phyloP scores from a whole-genome alignment of 1,140 invertebrate species.

The Bathynomus jamesi region DNA sequence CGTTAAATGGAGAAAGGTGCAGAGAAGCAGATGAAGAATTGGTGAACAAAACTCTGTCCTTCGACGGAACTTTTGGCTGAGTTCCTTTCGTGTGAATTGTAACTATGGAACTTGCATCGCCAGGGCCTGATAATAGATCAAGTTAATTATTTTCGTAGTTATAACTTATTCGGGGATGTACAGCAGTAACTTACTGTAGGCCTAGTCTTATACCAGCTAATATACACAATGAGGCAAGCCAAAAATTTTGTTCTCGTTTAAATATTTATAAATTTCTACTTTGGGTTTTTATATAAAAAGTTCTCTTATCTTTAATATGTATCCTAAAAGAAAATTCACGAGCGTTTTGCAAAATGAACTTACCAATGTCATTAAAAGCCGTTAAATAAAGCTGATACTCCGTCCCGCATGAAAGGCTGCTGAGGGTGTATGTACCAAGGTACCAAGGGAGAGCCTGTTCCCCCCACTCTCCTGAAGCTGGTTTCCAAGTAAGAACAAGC shows the following conservation, averaged over 20 bases:
- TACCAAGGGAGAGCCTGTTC: conserved; percentile 46
- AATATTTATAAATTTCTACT: too few species aligned
- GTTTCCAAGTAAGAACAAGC: conserved; percentile 39
- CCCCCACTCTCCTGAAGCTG: conserved; percentile 52
- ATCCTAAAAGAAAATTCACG: too few species aligned
- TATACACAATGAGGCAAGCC: too few species aligned
- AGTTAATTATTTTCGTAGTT: too few species aligned
- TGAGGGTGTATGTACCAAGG: conserved; percentile 27
- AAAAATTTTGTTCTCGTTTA: too few species aligned
- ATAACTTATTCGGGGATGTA: too few species aligned
- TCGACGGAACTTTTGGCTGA: conserved; percentile 41
- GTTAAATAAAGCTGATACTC: conserved; percentile 43
- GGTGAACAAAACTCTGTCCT: conserved; percentile 21
- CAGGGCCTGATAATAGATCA: conserved; percentile 35
- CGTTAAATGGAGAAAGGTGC: conserved; percentile 15
- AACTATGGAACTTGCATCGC: conserved; percentile 41
- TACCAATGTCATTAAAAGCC: conserved; percentile 43
- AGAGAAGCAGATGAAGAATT: conserved; percentile 22
- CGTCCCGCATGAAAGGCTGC: conserved; percentile 41
- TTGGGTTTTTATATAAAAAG: too few species aligned
- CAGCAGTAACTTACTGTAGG: too few species aligned
- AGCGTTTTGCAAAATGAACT: too few species aligned
- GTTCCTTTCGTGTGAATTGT: conserved; percentile 43
- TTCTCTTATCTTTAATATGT: too few species aligned
- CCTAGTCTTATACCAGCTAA: too few species aligned